phyloP scores from a whole-genome alignment of 2,888 invertebrate species.

The Leptopilina myrica region DNA sequence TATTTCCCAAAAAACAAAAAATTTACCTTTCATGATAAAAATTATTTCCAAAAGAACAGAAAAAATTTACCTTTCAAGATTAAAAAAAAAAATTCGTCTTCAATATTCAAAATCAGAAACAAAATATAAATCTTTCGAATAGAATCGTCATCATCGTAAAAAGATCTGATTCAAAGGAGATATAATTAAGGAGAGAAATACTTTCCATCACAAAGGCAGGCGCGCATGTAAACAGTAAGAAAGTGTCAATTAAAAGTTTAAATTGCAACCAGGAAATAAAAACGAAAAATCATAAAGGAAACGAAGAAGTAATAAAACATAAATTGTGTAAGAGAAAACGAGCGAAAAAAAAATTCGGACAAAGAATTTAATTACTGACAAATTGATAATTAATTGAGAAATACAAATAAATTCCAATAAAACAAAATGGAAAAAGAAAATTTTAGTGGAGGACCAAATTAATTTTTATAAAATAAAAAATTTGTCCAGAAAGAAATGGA shows the following conservation, averaged over 20 bases:
- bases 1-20: too few relatives aligned
- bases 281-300: not conserved
- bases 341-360: not conserved
- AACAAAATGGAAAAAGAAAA: not conserved
- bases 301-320: not conserved
- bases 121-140: not conserved
- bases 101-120: not conserved
- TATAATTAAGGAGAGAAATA: too few relatives aligned
- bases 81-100: too few relatives aligned
- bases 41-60: too few relatives aligned
- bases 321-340: not conserved
- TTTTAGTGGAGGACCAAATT: not conserved
- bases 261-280: constrained; percentile 12
- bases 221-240: not conserved
- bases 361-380: not conserved
- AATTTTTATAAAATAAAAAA: too few relatives aligned
- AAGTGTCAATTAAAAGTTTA: not conserved
- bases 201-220: not conserved
- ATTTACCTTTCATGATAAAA: too few relatives aligned
- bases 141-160: too few relatives aligned
- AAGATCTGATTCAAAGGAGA: too few relatives aligned
- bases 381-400: not conserved
- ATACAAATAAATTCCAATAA: not conserved
- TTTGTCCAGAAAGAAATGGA: too few relatives aligned
- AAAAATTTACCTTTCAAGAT: too few relatives aligned